Base-by-base conservation (phyloP, 1,140 invertebrate genomes). In the Caenorhabditis remanei region DNA sequence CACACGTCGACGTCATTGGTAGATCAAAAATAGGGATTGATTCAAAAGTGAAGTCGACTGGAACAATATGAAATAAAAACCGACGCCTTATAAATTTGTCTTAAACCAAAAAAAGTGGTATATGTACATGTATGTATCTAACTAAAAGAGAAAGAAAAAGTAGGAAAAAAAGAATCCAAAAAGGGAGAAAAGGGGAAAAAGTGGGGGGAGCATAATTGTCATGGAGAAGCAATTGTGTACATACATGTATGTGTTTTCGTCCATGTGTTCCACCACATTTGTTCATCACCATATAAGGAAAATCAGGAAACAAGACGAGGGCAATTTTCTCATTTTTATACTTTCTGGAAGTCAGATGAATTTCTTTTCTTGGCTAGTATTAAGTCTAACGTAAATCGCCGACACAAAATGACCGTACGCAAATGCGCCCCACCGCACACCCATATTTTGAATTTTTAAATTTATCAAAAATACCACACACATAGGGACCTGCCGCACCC, bases 21-120 rank as follows among this genome's bases (percentile, higher is more conserved):
- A 11, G 4, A 14, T 9, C 8, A 71, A 50, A 50, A 43, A 50
- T 14, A 13, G 3, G 50, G n/a, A n/a, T n/a, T n/a, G n/a, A n/a
- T n/a, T n/a, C 71, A 79, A 13, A n/a, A n/a, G n/a, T 50, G 43
- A 79, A 79, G 71, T 79, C 46, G 24, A 79, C 50, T 79, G 71
- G 32, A 32, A 32, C 32, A n/a, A n/a, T n/a, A n/a, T n/a, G n/a
- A n/a, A n/a, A n/a, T n/a, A n/a, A n/a, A n/a, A n/a, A 24, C 71
- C 71, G 46, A 79, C 71, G 71, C 46, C 24, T 6, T 48, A 41
- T 40, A 3, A 6, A 13, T 40, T 65, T 61, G 32, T 0, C 32
- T 13, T 63, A 40, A 63, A 63, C 32, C 61, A 63, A 43, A 71
- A 46, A 46, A 71, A 46, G 43, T 41, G 19, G 43, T 71, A 43